phyloP scores from a whole-genome alignment of 2,113 vertebrate genomes.

The Elephantulus edwardii region DNA sequence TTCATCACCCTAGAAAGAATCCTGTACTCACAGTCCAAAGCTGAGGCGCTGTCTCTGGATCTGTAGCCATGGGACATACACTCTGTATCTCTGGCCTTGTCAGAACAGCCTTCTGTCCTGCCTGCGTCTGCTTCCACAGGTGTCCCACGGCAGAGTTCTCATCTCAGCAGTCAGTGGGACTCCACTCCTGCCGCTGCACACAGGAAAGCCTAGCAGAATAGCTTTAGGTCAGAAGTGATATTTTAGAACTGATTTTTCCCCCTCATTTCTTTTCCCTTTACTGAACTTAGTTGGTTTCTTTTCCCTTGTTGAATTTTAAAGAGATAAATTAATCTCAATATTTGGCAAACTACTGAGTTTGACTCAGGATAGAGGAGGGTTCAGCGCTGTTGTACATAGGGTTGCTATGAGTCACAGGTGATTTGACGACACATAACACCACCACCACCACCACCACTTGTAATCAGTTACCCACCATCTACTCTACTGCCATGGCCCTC shows the following conservation, averaged over 20 bases:
- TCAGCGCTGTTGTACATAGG: too few species aligned
- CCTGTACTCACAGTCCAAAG: background rate
- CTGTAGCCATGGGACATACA: background rate
- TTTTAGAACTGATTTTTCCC: conserved; percentile 16
- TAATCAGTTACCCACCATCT: background rate
- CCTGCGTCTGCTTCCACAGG: background rate
- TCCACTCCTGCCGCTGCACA: background rate
- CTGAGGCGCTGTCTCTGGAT: background rate
- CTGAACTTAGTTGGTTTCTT: too few species aligned
- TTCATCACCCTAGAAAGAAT: background rate
- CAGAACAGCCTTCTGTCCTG: background rate
- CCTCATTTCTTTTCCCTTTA: too few species aligned
- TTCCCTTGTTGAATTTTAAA: too few species aligned
- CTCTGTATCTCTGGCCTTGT: background rate
- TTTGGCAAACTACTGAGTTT: too few species aligned
- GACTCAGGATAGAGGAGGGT: too few species aligned
- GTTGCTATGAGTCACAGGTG: too few species aligned
- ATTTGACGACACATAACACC: too few species aligned
- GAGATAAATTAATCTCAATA: background rate
- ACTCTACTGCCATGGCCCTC: background rate
- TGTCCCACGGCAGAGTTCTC: background rate
- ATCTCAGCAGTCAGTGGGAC: background rate
- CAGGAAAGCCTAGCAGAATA: background rate
- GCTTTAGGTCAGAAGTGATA: background rate
- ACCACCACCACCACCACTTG: too few species aligned